phyloP scores from a whole-genome alignment of 2,888 invertebrate species.

The Synanthedon andrenaeformis region DNA sequence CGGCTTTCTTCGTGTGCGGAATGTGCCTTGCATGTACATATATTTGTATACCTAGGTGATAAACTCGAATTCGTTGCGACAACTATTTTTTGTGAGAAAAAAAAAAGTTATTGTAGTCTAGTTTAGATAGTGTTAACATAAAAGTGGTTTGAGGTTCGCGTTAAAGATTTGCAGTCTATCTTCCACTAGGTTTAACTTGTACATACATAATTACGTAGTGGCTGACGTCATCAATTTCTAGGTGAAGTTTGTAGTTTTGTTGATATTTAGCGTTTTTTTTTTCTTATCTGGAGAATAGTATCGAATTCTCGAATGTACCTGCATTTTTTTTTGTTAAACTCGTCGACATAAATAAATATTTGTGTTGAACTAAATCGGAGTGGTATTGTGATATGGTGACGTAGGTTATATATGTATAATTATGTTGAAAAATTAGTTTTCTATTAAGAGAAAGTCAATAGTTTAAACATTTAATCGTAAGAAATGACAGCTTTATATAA shows the following conservation, averaged over 20 bases:
- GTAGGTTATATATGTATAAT: slow-evolving; percentile 5
- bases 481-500: slow-evolving; percentile 64
- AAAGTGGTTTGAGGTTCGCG: slow-evolving; percentile 53
- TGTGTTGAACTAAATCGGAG: slow-evolving; percentile 52
- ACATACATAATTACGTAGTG: slow-evolving; percentile 61
- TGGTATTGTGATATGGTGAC: slow-evolving; percentile 40
- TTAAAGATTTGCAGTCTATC: slow-evolving; percentile 70
- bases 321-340: slow-evolving; percentile 67
- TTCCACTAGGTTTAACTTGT: slow-evolving; percentile 65
- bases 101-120: slow-evolving; percentile 57
- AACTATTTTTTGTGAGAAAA: slow-evolving; percentile 65
- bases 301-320: slow-evolving; percentile 71
- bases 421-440: slow-evolving; percentile 37
- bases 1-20: slow-evolving; percentile 67
- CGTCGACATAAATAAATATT: slow-evolving; percentile 64
- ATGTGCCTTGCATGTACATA: slow-evolving; percentile 68
- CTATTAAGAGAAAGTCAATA: slow-evolving; percentile 64
- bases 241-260: slow-evolving; percentile 55
- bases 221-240: slow-evolving; percentile 52
- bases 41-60: slow-evolving; percentile 47
- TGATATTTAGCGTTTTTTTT: slow-evolving; percentile 40
- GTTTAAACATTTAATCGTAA: slow-evolving; percentile 52
- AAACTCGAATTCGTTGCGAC: slow-evolving; percentile 69
- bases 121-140: slow-evolving; percentile 53
- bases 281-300: slow-evolving; percentile 56